A percentile compares a stretch with the other conserved stretches of the same genome.
Conservation (phyloP, 2,888 invertebrate genomes). For the Pycnomerus fuliginosus region DNA sequence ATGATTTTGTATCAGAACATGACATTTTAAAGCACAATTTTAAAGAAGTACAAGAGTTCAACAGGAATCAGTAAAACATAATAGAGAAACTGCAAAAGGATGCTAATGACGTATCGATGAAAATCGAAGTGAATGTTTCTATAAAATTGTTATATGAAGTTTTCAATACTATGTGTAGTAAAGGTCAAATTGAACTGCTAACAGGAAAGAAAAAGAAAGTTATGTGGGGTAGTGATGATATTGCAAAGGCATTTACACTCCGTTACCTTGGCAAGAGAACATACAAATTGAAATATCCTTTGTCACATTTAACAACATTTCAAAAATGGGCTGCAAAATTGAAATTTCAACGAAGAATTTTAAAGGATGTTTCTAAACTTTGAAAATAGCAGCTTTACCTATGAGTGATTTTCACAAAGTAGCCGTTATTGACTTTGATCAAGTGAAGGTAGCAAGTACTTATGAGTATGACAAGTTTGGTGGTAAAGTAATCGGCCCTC, state of each 20-base stretch:
- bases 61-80: no score
- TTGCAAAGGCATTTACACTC: constrained; percentile 24
- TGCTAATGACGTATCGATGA: no score
- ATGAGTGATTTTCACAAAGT: background rate
- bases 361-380: constrained; percentile 2
- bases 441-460: constrained; percentile 20
- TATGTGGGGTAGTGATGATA: constrained; percentile 6
- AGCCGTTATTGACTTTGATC: constrained; percentile 16
- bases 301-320: constrained; percentile 27
- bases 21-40: no score
- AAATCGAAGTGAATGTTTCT: no score
- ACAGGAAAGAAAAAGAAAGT: constrained; percentile 6
- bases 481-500: constrained; percentile 25
- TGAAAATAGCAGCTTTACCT: constrained; percentile 1
- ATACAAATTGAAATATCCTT: constrained; percentile 28
- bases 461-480: constrained; percentile 22
- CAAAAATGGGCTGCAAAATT: constrained; percentile 29
- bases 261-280: constrained; percentile 25
- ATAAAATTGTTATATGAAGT: no score
- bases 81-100: no score
- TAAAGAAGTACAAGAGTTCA: no score
- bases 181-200: constrained; percentile 5
- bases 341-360: constrained; percentile 1
- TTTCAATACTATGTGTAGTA: no score
- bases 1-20: no score